These are phyloP conservation scores for Chondrosia reniformis DNA, from an alignment of 37 sponge, comb jelly and placozoan genomes.

Conservation along the genomic window DNA sequence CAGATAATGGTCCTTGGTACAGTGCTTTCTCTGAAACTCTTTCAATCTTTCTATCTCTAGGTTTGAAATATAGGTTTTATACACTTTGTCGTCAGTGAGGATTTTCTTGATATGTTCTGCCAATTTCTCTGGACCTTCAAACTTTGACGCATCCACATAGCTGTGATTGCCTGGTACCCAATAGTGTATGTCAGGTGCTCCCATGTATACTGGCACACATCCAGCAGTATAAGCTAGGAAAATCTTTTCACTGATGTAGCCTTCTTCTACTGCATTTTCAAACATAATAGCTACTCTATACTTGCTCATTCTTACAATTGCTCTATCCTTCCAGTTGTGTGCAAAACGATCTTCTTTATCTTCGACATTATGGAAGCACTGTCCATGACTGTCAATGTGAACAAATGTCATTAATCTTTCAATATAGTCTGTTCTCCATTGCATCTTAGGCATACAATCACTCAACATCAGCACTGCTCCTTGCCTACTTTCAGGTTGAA, in stretches of 20 bases:
- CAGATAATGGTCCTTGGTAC: no score
- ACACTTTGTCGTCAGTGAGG: not conserved
- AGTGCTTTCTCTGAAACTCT: not conserved
- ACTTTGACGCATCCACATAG: not conserved
- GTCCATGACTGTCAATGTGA: not conserved
- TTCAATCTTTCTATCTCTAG: not conserved
- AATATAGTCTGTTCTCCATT: not conserved
- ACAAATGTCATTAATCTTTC: not conserved
- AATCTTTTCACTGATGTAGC: not conserved
- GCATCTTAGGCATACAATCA: no score
- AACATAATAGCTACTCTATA: not conserved
- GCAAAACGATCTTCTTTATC: not conserved
- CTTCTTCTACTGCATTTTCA: not conserved
- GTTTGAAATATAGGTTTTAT: not conserved
- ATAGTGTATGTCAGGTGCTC: not conserved
- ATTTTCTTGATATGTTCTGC: not conserved
- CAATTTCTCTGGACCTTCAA: not conserved
- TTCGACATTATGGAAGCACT: not conserved
- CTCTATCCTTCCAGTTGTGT: no score
- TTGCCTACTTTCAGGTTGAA: no score
- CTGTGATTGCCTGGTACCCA: constrained; percentile 11
- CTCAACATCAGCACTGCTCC: no score
- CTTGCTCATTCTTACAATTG: not conserved
- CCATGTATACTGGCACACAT: not conserved
- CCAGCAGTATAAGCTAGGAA: not conserved